Conservation (phyloP, 2,113 vertebrate species). For the Spea bombifrons region DNA sequence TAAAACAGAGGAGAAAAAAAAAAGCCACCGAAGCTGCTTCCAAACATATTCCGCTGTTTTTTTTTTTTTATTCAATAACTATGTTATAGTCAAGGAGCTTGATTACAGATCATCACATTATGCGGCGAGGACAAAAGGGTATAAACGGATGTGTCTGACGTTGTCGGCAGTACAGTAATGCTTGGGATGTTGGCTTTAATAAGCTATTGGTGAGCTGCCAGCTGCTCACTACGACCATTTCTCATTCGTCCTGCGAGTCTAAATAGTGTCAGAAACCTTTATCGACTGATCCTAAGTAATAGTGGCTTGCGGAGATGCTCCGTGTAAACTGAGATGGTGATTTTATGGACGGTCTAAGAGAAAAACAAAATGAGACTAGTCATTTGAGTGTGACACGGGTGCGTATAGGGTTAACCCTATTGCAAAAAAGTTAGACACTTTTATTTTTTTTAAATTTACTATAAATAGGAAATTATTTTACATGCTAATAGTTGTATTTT, state of each 20-base stretch:
- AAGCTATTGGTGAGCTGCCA: slow-evolving; percentile 11
- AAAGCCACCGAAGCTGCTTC: neutral
- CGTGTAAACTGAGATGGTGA: slow-evolving; percentile 11
- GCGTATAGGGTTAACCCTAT: too few species aligned
- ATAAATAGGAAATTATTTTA: too few species aligned
- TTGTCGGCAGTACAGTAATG: neutral
- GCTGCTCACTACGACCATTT: neutral
- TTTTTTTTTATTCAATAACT: neutral
- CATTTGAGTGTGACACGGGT: too few species aligned
- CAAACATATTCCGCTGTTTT: neutral
- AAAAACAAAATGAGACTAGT: neutral
- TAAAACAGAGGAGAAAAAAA: slow-evolving; percentile 3
- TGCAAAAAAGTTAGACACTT: too few species aligned
- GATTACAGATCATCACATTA: neutral
- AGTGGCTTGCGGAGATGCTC: slow-evolving; percentile 14
- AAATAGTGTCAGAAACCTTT: slow-evolving; percentile 7
- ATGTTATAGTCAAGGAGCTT: neutral
- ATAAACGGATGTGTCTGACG: neutral
- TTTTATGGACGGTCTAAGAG: slow-evolving; percentile 7
- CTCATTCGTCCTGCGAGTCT: neutral
- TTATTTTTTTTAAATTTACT: too few species aligned
- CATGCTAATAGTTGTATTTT: too few species aligned
- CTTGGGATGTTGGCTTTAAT: slow-evolving; percentile 6
- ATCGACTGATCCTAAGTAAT: slow-evolving; percentile 22
- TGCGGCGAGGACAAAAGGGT: neutral